Evolutionary conservation across 2,888 invertebrate genomes (phyloP), one percentile per base, ranked within the genome.

Genomic region (Mactromeris polynyma): DNA sequence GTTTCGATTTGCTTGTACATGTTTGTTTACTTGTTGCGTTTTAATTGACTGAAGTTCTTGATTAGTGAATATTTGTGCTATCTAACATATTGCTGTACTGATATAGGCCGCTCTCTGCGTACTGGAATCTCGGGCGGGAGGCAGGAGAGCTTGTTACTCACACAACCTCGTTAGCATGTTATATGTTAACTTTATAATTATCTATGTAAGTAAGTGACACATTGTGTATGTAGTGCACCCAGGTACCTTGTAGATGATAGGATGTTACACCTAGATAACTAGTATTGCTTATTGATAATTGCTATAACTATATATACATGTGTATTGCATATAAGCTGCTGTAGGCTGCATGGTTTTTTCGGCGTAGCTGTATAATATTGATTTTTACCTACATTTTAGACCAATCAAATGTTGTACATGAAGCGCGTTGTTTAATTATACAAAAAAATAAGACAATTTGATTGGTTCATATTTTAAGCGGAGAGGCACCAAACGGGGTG

Each of bases 61-160:
- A n/a, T n/a, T n/a, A 26, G 58, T 64, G 58, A 73, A 9, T 17
- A 19, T 73, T 2, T 33, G 73, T 33, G 19, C 36, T 73, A 26
- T 73, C 36, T 73, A 36, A 73, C 73, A 7, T 58, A 31, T 21
- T 73, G 73, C 14, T 73, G 36, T 33, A 73, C 73, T 36, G 33
- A 73, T 73, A 81, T 46, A 86, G 85, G 85, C 46, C 85, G 85
- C 81, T 86, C 81, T 42, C 85, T 73, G 40, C 80, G 69, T 80
- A 17, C 42, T 42, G 80, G 85, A 9, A 42, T 38, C 73, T 14
- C 46, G 11, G 81, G 69, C 31, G 31, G 31, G 33, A 86, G 80
- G 69, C 85, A 69, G 11, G 85, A 64, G 69, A 69, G 85, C 73
- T n/a, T 51, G 36, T 38, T 77, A 33, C 31, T 78, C 21, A 33